Evolutionary conservation across 2,113 vertebrate species (phyloP).

Genomic region (Amazona guildingii): DNA sequence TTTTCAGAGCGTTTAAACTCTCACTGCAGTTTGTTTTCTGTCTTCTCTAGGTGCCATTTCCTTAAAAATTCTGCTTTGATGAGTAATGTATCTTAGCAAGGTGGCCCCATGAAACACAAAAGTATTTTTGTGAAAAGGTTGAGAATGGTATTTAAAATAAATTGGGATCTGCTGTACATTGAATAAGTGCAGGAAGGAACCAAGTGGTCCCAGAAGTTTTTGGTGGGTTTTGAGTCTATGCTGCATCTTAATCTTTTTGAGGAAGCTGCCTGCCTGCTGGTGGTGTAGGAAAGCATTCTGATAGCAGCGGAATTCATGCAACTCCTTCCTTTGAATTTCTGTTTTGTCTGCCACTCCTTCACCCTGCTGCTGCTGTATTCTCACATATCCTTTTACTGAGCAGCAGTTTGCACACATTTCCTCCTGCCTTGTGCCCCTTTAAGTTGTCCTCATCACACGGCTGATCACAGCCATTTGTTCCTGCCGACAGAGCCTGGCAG

Average conservation of each 20-base stretch:
- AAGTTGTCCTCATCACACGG: accelerated
- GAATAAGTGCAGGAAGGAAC: not conserved
- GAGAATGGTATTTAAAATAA: not conserved
- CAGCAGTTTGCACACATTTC: not conserved
- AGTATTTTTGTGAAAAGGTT: not conserved
- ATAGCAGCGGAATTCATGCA: not conserved
- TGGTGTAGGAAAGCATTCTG: not conserved
- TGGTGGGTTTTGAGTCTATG: not conserved
- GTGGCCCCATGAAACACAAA: not conserved
- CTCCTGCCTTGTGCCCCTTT: not conserved
- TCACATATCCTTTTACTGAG: not conserved
- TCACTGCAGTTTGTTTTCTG: not conserved
- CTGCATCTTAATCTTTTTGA: not conserved
- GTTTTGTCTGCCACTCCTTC: not conserved
- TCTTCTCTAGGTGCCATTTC: not conserved
- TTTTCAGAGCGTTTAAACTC: not conserved
- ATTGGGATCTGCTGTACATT: not conserved
- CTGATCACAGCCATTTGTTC: not conserved
- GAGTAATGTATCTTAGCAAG: not conserved
- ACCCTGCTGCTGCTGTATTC: not conserved
- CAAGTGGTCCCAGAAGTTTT: not conserved
- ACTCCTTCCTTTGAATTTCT: not conserved
- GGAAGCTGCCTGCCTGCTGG: accelerated
- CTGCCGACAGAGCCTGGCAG: not conserved
- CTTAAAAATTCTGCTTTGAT: not conserved